phyloP scores from a whole-genome alignment of 2,888 invertebrate species.

The Dasypogon diadema region DNA sequence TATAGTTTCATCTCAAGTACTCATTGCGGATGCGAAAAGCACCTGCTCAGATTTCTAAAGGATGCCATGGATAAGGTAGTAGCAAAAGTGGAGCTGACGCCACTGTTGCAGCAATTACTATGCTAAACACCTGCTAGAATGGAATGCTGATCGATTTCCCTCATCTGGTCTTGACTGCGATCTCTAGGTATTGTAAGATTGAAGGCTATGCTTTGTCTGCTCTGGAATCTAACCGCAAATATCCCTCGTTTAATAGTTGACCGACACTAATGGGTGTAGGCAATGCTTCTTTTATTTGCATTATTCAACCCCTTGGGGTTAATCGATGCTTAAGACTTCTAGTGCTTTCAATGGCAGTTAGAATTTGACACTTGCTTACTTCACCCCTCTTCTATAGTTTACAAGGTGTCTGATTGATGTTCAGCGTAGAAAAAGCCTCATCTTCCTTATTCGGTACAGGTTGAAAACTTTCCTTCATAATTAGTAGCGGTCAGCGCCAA shows the following conservation, averaged over 20 bases:
- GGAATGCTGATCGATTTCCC: slow-evolving; percentile 46
- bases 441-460: background rate
- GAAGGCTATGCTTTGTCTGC: background rate
- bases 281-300: background rate
- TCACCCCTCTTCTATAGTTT: too few relatives aligned
- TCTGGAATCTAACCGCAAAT: background rate
- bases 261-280: background rate
- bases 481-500: background rate
- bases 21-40: background rate
- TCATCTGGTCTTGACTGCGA: background rate
- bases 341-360: background rate
- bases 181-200: background rate
- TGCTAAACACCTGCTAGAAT: slow-evolving; percentile 45
- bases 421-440: background rate
- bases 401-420: too few relatives aligned
- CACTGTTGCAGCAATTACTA: slow-evolving; percentile 10
- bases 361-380: background rate
- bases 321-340: background rate
- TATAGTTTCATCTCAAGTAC: background rate
- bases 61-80: background rate
- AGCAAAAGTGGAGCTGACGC: slow-evolving; percentile 13
- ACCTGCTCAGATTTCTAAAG: background rate
- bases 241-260: background rate
- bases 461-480: background rate
- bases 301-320: background rate